These are phyloP conservation scores for Chrysochloris asiatica DNA, from an alignment of 2,113 vertebrate species.

Conservation along the genomic window DNA sequence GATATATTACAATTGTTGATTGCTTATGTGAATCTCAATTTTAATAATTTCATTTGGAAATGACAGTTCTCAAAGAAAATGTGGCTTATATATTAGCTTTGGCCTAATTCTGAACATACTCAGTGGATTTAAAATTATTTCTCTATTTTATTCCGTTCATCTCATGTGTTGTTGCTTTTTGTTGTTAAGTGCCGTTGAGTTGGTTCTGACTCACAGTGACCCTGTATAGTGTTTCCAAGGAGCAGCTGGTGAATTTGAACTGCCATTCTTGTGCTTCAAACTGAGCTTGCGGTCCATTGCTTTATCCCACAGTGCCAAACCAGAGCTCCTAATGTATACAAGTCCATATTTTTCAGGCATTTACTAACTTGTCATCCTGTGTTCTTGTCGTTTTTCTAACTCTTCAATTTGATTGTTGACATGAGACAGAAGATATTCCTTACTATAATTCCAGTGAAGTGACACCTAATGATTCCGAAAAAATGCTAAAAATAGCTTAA, in stretches of 20 bases:
- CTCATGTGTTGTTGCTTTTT: no score
- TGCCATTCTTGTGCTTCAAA: no score
- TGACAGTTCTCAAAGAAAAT: not conserved
- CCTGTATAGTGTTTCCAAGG: no score
- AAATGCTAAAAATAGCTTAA: not conserved
- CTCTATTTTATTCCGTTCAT: no score
- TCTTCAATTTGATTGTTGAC: constrained; percentile 19
- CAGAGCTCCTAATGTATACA: no score
- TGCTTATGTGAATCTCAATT: not conserved
- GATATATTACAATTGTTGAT: not conserved
- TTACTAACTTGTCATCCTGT: constrained; percentile 5
- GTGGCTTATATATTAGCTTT: not conserved
- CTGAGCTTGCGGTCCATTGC: no score
- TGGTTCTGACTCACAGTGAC: no score
- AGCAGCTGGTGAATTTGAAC: no score
- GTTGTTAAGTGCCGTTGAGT: no score
- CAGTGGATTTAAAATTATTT: constrained; percentile 11
- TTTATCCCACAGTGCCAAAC: no score
- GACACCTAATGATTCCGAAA: not conserved
- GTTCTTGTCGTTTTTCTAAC: not conserved
- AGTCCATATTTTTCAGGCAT: not conserved
- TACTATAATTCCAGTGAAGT: not conserved
- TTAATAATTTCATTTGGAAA: not conserved
- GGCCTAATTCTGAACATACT: not conserved
- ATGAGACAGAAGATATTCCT: constrained; percentile 1